These are phyloP conservation scores for Microplitis mediator DNA, from an alignment of 1,140 invertebrate genomes.

Conservation along the genomic window DNA sequence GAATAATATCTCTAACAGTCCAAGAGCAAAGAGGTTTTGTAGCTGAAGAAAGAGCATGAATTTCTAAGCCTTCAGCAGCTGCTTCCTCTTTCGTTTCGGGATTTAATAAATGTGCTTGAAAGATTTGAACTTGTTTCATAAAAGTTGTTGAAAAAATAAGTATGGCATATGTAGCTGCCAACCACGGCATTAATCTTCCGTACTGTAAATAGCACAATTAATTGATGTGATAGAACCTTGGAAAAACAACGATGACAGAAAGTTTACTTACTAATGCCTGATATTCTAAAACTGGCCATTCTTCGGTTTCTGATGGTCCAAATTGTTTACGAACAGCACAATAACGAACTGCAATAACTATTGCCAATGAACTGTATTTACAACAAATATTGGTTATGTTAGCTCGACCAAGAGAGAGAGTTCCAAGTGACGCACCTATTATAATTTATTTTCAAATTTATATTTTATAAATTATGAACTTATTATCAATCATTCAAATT, in stretches of 20 bases:
- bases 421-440: conserved; percentile 78
- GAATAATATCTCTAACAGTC: conserved; percentile 82
- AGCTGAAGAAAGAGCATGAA: conserved; percentile 89
- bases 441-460: conserved; percentile 30
- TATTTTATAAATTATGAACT: background rate
- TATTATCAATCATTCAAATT: background rate
- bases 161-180: conserved; percentile 82
- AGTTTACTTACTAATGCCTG: conserved; percentile 75
- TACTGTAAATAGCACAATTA: conserved; percentile 67
- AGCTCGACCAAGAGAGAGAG: conserved; percentile 82
- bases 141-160: conserved; percentile 72
- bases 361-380: conserved; percentile 72
- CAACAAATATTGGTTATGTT: conserved; percentile 75
- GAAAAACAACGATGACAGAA: background rate
- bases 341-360: conserved; percentile 89
- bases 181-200: conserved; percentile 88
- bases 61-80: conserved; percentile 69
- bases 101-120: conserved; percentile 41
- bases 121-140: conserved; percentile 32
- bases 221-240: no score
- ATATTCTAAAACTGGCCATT: conserved; percentile 90
- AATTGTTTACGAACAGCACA: conserved; percentile 90
- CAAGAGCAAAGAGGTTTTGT: conserved; percentile 87
- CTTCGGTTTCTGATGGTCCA: conserved; percentile 69
- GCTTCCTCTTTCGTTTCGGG: conserved; percentile 39